Conservation (phyloP, 2,113 vertebrate species). For the Orthochromis indermauri region DNA sequence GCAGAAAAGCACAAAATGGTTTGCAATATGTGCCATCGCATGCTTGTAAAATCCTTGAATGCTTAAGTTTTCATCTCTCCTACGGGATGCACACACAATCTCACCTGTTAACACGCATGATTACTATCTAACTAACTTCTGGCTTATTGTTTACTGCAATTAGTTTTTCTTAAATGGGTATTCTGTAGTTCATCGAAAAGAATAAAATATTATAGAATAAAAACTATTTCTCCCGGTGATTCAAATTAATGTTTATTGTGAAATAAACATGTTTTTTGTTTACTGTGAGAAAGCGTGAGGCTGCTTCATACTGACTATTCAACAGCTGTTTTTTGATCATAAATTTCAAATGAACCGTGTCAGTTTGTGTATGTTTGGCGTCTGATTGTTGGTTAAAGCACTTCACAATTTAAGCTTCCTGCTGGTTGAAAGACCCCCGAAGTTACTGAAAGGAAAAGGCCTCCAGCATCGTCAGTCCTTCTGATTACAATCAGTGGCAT, state of each 20-base stretch:
- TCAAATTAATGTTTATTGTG: slow-evolving; percentile 29
- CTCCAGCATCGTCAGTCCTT: slow-evolving; percentile 54
- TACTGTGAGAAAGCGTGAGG: not conserved
- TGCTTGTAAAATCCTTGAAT: not conserved
- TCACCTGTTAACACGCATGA: not conserved
- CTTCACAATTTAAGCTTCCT: slow-evolving; percentile 40
- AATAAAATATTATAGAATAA: not conserved
- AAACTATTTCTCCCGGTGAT: slow-evolving; percentile 23
- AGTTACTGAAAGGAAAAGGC: slow-evolving; percentile 52
- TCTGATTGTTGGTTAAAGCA: slow-evolving; percentile 59
- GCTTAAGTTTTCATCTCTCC: not conserved
- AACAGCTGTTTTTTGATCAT: slow-evolving; percentile 49
- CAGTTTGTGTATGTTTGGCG: slow-evolving; percentile 46
- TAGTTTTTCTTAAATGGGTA: not conserved
- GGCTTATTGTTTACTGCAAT: not conserved
- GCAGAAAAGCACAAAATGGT: not conserved
- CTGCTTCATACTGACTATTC: slow-evolving; percentile 47
- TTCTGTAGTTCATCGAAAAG: not conserved
- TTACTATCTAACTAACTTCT: not conserved
- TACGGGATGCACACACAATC: not conserved
- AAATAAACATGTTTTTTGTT: slow-evolving; percentile 44
- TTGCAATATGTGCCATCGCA: not conserved
- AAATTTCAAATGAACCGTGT: slow-evolving; percentile 46
- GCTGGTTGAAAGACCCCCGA: slow-evolving; percentile 57
- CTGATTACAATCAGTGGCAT: slow-evolving; percentile 68